phyloP scores from a whole-genome alignment of 2,113 vertebrate species.

The Strix aluco region DNA sequence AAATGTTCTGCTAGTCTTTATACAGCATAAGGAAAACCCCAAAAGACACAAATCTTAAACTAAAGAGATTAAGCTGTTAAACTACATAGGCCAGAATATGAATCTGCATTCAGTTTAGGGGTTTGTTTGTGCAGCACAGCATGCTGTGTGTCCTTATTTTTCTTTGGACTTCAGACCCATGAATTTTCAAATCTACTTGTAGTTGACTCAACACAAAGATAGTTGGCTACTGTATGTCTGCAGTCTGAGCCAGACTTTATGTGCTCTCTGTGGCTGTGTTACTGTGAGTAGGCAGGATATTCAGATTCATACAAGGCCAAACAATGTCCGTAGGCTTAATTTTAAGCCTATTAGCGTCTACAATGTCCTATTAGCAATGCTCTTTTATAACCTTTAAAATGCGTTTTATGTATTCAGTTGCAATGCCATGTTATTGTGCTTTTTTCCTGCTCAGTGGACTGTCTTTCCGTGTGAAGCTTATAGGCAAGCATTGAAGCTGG shows the following conservation, averaged over 20 bases:
- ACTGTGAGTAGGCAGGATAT: slow-evolving; percentile 51
- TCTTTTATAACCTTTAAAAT: slow-evolving; percentile 14
- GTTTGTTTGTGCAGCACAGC: slow-evolving; percentile 11
- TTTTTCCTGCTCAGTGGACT: background rate
- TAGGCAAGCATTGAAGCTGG: background rate
- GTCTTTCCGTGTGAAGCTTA: background rate
- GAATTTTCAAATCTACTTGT: slow-evolving; percentile 44
- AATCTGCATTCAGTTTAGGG: slow-evolving; percentile 8
- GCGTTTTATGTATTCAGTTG: background rate
- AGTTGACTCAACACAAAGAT: slow-evolving; percentile 43
- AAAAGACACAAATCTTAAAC: slow-evolving; percentile 8
- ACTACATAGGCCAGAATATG: background rate
- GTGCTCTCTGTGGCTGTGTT: background rate
- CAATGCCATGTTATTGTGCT: background rate
- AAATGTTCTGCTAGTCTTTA: slow-evolving; percentile 7
- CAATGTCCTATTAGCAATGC: slow-evolving; percentile 25
- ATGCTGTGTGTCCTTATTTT: slow-evolving; percentile 7
- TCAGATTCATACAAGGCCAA: slow-evolving; percentile 37
- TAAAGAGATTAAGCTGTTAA: slow-evolving; percentile 52
- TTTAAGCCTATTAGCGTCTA: slow-evolving; percentile 47
- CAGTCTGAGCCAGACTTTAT: background rate
- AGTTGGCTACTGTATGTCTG: slow-evolving; percentile 31
- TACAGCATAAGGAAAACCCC: slow-evolving; percentile 11
- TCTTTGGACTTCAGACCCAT: slow-evolving; percentile 26
- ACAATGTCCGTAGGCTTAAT: slow-evolving; percentile 40